Base-by-base conservation (phyloP, 2,113 vertebrate genomes). In the Mugil cephalus region DNA sequence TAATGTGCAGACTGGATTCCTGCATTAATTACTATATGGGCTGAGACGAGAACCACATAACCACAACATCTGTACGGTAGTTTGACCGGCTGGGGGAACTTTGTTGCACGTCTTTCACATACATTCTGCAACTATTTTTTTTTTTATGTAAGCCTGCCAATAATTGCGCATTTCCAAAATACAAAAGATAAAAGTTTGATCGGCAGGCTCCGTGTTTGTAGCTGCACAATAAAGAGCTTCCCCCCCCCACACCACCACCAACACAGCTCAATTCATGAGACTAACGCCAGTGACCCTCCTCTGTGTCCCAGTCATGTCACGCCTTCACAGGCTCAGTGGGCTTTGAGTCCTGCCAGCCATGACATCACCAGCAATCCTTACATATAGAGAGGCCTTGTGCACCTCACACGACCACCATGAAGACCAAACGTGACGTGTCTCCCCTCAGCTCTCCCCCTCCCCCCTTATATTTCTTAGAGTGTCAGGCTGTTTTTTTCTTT, bases 351-450 rank as follows among this genome's bases (percentile, higher is more conserved):
- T 50, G 83, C 83, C 85, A 89, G 63, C 69, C 69, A 82, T 91
- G 82, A 91, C 87, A 83, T 90, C 87, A 89, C 54, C 77, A 14
- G 36, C 24, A 30, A 30, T 30, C 36, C 80, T 51, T 51, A 75
- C 77, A 72, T 69, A 91, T 48, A 88, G 51, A 82, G 70, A 38
- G 46, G 61, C 52, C 60, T 79, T 90, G 79, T 83, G 50, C 1
- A 1, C 34, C 51, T 67, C 12, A 46, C 43, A 39, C 7, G 54
- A 59, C 39, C 47, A 67, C 40, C 36, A 42, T 36, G 55, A 73
- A 73, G 58, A 60, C 12, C 61, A 17, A 15, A 43, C 39, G 30
- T 64, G 80, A 66, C 67, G 82, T 46, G 10, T 8, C 70, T 52
- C 36, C 69, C 39, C 52, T 79, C 74, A 46, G 45, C 30, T 60